Conservation (phyloP, 2,113 vertebrate species). For the Pseudorectes ferrugineus region DNA sequence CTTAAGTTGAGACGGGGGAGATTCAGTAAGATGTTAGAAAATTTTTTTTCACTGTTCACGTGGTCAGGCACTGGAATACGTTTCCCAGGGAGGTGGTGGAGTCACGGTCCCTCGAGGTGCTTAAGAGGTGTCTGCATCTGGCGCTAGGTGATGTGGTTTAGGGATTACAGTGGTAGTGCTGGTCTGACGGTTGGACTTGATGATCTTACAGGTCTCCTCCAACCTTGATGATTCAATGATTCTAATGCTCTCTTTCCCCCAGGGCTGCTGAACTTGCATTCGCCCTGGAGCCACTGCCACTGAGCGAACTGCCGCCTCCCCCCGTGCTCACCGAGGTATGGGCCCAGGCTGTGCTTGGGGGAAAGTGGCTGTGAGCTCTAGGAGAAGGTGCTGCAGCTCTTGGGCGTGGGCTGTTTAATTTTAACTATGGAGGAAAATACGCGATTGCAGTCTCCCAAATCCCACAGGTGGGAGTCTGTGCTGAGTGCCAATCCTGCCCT, state of each 20-base stretch:
- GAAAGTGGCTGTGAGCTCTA: background rate
- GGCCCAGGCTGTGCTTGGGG: background rate
- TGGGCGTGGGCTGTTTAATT: background rate
- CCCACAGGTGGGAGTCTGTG: fast-evolving
- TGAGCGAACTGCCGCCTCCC: slow-evolving; percentile 81
- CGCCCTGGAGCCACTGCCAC: slow-evolving; percentile 82
- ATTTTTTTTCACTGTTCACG: background rate
- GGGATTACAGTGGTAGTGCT: too few relatives aligned
- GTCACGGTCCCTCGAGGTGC: background rate
- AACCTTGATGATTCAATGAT: fast-evolving
- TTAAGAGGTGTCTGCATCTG: background rate
- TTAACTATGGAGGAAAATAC: fast-evolving
- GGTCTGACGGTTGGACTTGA: too few relatives aligned
- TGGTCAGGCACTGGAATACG: background rate
- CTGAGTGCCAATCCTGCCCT: fast-evolving
- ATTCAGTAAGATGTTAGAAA: background rate
- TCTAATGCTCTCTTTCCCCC: background rate
- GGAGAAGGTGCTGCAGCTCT: fast-evolving
- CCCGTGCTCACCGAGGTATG: slow-evolving; percentile 84
- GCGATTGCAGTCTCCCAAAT: fast-evolving
- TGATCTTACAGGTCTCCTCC: background rate
- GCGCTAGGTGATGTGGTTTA: background rate
- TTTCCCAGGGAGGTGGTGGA: background rate
- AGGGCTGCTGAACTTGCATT: slow-evolving; percentile 96
- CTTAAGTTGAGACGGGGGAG: background rate